Base-by-base conservation (phyloP, 2,888 invertebrate species). In the Bombylius discolor region DNA sequence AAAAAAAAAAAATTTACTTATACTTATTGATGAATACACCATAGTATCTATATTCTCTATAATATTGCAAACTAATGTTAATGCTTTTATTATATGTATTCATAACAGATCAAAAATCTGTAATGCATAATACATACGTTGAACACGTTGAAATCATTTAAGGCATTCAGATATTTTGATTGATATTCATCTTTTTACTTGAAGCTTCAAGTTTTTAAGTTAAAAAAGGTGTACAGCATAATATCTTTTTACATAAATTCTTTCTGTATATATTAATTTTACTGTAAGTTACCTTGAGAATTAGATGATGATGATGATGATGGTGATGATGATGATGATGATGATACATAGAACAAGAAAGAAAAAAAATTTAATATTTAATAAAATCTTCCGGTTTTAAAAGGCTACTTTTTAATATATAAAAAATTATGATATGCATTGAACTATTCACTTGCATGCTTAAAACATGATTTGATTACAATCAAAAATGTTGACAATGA, bases 141-240 rank as follows among this genome's bases (percentile, higher is more conserved):
- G 7, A 46, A 46, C 4, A 14, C 12, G 45, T 46, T 46, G n/a
- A 14, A 46, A 13, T 6, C 45, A 46, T 46, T 8, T 13, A 46
- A 46, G 45, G 12, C n/a, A 12, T 46, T 13, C 13, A 14, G 45
- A 50, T 46, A 14, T 51, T 51, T 55, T 55, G 55, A 55, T 55
- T 55, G 55, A 55, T 55, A 51, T 48, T 49, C 53, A 49, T 49
- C 53, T 47, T 42, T 42, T 47, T 14, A 53, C 49, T 42, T 31
- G 52, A 34, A 33, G 48, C 12, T 48, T 47, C 14, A 14, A 14
- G 45, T 13, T 46, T 46, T 13, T 46, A 13, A 14, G 11, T 46
- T 13, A 36, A 5, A 6, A 44, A 9, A 44, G 5, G n/a, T 9
- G n/a, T n/a, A 12, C 44, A 13, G 6, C 1, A 23, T 23, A 23